phyloP scores from a whole-genome alignment of 1,140 invertebrate species.

The Caenorhabditis latens region DNA sequence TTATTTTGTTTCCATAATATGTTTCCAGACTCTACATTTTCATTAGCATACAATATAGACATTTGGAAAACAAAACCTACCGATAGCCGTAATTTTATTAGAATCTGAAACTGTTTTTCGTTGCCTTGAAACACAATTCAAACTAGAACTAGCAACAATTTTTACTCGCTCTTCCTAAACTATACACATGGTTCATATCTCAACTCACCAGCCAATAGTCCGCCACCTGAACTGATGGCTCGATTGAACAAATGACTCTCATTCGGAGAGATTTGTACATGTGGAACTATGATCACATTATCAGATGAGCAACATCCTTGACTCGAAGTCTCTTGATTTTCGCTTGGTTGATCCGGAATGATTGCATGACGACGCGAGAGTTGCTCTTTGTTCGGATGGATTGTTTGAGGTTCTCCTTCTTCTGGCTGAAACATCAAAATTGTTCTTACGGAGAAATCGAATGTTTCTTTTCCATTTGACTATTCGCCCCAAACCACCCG shows the following conservation, averaged over 20 bases:
- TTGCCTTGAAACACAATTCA: neutral
- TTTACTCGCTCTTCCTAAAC: no score
- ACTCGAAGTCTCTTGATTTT: conserved; percentile 67
- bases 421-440: conserved; percentile 64
- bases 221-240: conserved; percentile 73
- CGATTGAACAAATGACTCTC: conserved; percentile 75
- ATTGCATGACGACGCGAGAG: conserved; percentile 73
- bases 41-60: no score
- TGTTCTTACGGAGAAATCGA: neutral
- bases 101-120: conserved; percentile 1
- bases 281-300: conserved; percentile 77
- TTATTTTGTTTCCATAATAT: no score
- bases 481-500: no score
- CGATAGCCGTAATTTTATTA: conserved; percentile 36
- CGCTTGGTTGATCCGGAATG: conserved; percentile 69
- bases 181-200: neutral
- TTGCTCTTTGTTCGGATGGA: conserved; percentile 75
- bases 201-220: conserved; percentile 72
- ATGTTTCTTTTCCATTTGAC: no score
- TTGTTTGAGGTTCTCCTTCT: conserved; percentile 71
- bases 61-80: neutral
- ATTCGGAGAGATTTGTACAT: conserved; percentile 75
- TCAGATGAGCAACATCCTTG: conserved; percentile 67
- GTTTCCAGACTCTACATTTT: no score
- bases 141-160: no score